These are phyloP conservation scores for Polydrusus pterygomalis DNA, from an alignment of 2,888 invertebrate species.

Conservation along the genomic window DNA sequence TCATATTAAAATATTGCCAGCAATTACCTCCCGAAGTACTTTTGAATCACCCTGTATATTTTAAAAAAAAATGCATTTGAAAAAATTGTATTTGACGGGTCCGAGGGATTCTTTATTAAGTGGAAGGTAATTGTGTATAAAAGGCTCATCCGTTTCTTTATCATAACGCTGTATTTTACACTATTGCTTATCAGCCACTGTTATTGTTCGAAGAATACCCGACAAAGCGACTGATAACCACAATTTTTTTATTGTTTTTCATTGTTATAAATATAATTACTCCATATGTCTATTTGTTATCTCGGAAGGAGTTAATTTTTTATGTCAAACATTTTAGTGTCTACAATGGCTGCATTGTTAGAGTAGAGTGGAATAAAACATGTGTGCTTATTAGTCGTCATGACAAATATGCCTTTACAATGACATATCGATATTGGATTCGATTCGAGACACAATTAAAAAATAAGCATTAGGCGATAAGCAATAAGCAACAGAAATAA, in stretches of 20 bases:
- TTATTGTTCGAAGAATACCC: slow-evolving; percentile 3
- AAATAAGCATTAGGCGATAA: too few species aligned
- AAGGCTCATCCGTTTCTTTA: neutral
- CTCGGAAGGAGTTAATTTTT: neutral
- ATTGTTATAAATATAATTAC: slow-evolving; percentile 10
- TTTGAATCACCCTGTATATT: too few species aligned
- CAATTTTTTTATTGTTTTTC: neutral
- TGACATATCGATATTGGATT: neutral
- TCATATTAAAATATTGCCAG: too few species aligned
- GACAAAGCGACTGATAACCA: slow-evolving; percentile 2
- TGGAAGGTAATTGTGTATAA: too few species aligned
- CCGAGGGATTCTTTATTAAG: too few species aligned
- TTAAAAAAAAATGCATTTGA: too few species aligned
- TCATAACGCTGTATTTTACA: neutral
- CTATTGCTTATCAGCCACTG: neutral
- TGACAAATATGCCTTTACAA: slow-evolving; percentile 2
- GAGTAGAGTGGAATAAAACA: slow-evolving; percentile 16
- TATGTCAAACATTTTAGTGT: slow-evolving; percentile 3
- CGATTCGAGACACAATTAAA: too few species aligned
- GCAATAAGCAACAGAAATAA: too few species aligned
- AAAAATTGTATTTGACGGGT: too few species aligned
- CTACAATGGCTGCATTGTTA: slow-evolving; percentile 18
- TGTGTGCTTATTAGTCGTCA: slow-evolving; percentile 11
- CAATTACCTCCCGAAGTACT: too few species aligned
- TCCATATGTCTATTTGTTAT: slow-evolving; percentile 5